A percentile compares a stretch with the other conserved stretches of the same genome.
phyloP scores from a whole-genome alignment of 2,113 vertebrate genomes.

The Eudorcas thomsonii region DNA sequence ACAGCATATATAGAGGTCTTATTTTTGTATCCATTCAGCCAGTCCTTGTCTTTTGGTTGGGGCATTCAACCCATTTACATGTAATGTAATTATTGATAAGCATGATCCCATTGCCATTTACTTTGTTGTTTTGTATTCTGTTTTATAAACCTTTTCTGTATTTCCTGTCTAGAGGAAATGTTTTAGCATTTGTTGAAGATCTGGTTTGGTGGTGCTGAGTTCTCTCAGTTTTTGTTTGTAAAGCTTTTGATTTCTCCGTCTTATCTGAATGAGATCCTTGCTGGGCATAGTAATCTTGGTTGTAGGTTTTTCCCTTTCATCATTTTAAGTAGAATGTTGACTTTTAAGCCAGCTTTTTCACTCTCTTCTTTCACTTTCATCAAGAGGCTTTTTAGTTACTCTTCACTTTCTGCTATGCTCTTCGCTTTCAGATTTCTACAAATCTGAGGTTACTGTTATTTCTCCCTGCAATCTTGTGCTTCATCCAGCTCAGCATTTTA shows the following conservation, averaged over 20 bases:
- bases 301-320: neutral
- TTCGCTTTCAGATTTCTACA: neutral
- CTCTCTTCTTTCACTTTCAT: neutral
- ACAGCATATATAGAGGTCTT: neutral
- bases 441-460: neutral
- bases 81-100: neutral
- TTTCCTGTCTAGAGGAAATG: neutral
- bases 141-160: neutral
- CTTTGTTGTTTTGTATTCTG: neutral
- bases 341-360: neutral
- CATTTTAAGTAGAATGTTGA: neutral
- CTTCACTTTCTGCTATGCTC: neutral
- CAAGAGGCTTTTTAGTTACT: neutral
- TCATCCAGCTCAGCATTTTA: neutral
- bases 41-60: neutral
- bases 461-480: neutral
- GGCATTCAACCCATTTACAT: neutral
- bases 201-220: neutral
- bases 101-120: neutral
- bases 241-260: neutral
- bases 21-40: neutral
- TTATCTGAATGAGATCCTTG: neutral
- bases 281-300: neutral
- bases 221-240: neutral
- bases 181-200: neutral